phyloP scores from a whole-genome alignment of 2,113 vertebrate genomes.

The Probosciger aterrimus region DNA sequence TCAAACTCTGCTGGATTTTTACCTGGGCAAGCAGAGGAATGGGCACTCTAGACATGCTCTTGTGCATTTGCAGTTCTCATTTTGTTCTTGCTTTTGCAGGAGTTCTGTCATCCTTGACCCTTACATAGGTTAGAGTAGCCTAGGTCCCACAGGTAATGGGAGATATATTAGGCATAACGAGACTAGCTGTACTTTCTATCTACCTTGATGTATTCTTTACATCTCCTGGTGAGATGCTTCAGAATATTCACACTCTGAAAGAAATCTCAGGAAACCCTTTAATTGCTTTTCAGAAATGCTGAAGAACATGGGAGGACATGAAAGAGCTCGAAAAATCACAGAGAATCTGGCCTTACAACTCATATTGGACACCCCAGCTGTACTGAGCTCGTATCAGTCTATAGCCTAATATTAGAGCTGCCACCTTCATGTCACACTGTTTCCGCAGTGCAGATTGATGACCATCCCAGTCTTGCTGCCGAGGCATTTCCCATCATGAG shows the following conservation, averaged over 20 bases:
- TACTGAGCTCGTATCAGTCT: not conserved
- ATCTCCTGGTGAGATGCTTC: not conserved
- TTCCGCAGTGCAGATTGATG: not conserved
- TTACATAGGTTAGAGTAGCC: not conserved
- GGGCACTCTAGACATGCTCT: not conserved
- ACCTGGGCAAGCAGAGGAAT: not conserved
- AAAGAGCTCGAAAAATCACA: not conserved
- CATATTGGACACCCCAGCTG: not conserved
- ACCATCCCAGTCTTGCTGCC: not conserved
- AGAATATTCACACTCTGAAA: not conserved
- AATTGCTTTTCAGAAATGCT: not conserved
- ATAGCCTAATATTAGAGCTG: not conserved
- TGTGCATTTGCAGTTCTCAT: not conserved
- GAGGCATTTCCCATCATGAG: not conserved
- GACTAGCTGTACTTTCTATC: not conserved
- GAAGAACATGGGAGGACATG: not conserved
- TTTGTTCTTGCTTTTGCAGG: not conserved
- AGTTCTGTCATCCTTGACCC: not conserved
- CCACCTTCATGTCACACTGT: not conserved
- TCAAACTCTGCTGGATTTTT: not conserved
- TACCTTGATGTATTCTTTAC: not conserved
- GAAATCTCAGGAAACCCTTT: not conserved
- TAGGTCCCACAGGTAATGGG: not conserved
- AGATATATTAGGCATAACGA: rapidly evolving
- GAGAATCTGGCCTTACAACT: not conserved